A percentile compares a stretch with the other conserved stretches of the same genome.
Conservation (phyloP, 2,113 vertebrate genomes). For the Copsychus sechellarum region DNA sequence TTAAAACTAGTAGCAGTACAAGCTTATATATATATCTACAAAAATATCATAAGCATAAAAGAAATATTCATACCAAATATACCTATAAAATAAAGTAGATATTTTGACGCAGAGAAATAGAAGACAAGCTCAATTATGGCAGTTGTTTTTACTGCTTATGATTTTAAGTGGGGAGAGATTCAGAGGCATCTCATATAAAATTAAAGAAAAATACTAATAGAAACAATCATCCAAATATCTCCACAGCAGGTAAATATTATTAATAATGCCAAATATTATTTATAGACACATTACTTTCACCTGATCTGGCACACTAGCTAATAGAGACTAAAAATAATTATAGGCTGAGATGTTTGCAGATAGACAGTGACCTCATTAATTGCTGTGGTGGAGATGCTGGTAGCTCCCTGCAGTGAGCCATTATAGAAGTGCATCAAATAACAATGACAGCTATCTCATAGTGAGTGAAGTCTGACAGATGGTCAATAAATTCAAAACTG, state of each 20-base stretch:
- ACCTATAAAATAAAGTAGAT: background rate
- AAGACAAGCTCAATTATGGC: background rate
- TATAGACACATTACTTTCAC: background rate
- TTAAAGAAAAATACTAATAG: background rate
- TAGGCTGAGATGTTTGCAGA: slow-evolving; percentile 9
- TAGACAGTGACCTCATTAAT: slow-evolving; percentile 75
- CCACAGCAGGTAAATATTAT: background rate
- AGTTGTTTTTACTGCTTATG: background rate
- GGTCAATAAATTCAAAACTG: slow-evolving; percentile 73
- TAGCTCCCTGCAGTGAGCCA: slow-evolving; percentile 70
- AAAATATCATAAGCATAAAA: background rate
- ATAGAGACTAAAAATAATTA: slow-evolving; percentile 36
- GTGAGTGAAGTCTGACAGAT: slow-evolving; percentile 75
- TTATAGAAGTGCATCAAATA: slow-evolving; percentile 71
- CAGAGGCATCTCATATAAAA: background rate
- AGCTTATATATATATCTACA: background rate
- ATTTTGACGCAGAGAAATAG: background rate
- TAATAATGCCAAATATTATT: background rate
- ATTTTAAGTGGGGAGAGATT: background rate
- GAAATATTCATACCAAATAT: background rate
- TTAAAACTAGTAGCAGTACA: background rate
- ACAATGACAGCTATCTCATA: slow-evolving; percentile 69
- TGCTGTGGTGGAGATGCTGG: slow-evolving; percentile 63
- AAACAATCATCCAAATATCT: background rate
- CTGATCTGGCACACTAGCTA: background rate